Evolutionary conservation across 2,797 vertebrate species (phyloP).

Genomic region (Podarcis siculus): DNA sequence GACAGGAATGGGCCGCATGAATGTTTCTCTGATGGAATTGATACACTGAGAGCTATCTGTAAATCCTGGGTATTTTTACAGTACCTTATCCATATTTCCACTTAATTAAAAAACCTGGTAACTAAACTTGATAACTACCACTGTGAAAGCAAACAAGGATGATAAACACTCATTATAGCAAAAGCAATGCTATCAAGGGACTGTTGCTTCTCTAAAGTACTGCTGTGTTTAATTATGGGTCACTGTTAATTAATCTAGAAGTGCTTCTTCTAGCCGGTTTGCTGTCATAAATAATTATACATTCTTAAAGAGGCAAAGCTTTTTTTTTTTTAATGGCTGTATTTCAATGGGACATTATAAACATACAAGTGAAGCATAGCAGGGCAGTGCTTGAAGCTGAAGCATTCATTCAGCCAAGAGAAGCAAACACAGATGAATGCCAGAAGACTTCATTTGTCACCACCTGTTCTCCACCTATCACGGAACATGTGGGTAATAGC

Average conservation of each 20-base stretch:
- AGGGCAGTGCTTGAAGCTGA: slow-evolving; percentile 21
- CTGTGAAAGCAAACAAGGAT: slow-evolving; percentile 62
- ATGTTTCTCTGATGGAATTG: slow-evolving; percentile 7
- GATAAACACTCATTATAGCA: slow-evolving; percentile 71
- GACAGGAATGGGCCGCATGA: not conserved
- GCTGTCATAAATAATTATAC: slow-evolving; percentile 70
- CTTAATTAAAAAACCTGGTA: slow-evolving; percentile 65
- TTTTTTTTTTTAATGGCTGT: slow-evolving; percentile 32
- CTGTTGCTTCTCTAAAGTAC: slow-evolving; percentile 62
- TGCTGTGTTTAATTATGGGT: slow-evolving; percentile 73
- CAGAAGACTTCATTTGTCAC: not conserved
- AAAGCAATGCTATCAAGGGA: slow-evolving; percentile 65
- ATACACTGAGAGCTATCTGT: slow-evolving; percentile 20
- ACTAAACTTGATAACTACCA: slow-evolving; percentile 64
- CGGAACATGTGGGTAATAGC: too few species aligned
- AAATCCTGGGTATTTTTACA: slow-evolving; percentile 49
- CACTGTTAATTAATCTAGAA: slow-evolving; percentile 75
- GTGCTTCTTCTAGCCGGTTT: slow-evolving; percentile 58
- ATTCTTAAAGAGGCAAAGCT: slow-evolving; percentile 61
- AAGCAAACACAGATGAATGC: slow-evolving; percentile 23
- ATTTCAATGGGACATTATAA: slow-evolving; percentile 55
- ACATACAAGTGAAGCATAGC: slow-evolving; percentile 24
- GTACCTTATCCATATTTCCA: slow-evolving; percentile 37
- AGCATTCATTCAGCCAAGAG: slow-evolving; percentile 29
- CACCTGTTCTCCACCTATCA: too few species aligned